Evolutionary conservation across 2,113 vertebrate species (phyloP).

Genomic region (Phyllopteryx taeniolatus): DNA sequence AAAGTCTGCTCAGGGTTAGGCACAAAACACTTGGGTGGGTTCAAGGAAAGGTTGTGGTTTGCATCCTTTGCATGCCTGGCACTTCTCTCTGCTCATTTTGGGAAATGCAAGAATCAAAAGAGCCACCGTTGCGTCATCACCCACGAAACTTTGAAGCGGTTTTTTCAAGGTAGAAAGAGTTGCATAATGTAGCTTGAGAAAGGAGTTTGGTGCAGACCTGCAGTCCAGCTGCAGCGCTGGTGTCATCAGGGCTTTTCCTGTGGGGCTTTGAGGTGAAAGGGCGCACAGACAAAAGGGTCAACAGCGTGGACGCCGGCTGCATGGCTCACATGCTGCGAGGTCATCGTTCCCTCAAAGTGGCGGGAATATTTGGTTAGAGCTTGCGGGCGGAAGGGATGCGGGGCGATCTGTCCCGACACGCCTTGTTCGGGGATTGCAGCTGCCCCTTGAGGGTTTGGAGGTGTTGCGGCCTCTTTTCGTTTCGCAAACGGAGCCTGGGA

Average conservation of each 20-base stretch:
- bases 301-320: slow-evolving; percentile 65
- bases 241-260: slow-evolving; percentile 84
- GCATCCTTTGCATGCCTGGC: neutral
- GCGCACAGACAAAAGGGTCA: slow-evolving; percentile 89
- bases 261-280: slow-evolving; percentile 86
- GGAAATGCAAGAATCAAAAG: neutral
- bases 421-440: slow-evolving; percentile 64
- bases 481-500: slow-evolving; percentile 91
- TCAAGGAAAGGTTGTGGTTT: neutral
- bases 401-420: slow-evolving; percentile 58
- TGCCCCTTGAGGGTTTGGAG: slow-evolving; percentile 15
- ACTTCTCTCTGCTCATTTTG: neutral
- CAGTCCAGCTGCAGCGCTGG: slow-evolving; percentile 50
- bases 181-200: slow-evolving; percentile 6
- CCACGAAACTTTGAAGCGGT: neutral
- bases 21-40: neutral
- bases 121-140: neutral
- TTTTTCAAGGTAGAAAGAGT: neutral
- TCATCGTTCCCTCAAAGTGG: slow-evolving; percentile 82
- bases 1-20: slow-evolving; percentile 6
- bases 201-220: slow-evolving; percentile 45
- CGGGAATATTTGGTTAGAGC: slow-evolving; percentile 91
- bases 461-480: slow-evolving; percentile 74
- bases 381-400: slow-evolving; percentile 84
- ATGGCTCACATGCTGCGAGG: slow-evolving; percentile 73